A percentile compares a stretch with the other conserved stretches of the same genome.
phyloP scores from a whole-genome alignment of 35 echinoderm and acorn worm species.

The Chiridota heheva region DNA sequence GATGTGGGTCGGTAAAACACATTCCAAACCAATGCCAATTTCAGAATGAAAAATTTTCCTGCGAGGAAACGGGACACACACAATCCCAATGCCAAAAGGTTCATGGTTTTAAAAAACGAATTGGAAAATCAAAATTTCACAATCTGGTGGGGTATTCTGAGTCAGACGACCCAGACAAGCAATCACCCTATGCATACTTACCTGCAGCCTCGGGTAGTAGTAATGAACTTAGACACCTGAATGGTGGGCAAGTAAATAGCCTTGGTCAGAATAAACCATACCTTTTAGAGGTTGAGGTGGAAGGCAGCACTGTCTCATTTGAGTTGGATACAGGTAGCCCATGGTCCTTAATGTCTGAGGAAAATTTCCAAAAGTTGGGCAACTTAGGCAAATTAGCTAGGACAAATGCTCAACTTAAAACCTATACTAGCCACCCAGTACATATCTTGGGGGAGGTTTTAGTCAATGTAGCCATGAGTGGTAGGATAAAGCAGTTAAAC shows the following conservation, averaged over 20 bases:
- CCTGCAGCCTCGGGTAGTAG: no score
- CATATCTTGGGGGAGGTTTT: neutral
- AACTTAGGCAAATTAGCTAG: neutral
- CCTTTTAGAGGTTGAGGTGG: neutral
- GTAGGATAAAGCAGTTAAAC: neutral
- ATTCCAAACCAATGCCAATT: neutral
- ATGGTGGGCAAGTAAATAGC: neutral
- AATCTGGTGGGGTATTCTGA: no score
- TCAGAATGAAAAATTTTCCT: neutral
- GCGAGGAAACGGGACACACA: constrained; percentile 22
- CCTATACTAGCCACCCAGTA: neutral
- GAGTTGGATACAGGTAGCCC: neutral
- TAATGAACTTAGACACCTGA: no score
- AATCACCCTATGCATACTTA: no score
- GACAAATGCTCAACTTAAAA: neutral
- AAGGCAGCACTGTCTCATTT: neutral
- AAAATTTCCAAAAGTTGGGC: neutral
- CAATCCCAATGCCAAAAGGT: constrained; percentile 16
- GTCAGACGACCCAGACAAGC: no score
- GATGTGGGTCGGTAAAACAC: constrained; percentile 31
- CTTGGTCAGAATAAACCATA: neutral
- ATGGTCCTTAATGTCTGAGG: neutral
- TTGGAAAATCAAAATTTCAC: no score
- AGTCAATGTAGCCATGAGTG: neutral
- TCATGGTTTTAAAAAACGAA: no score